These are phyloP conservation scores for Melanotaenia nigrans DNA, from an alignment of 2,797 vertebrate genomes.

Conservation along the genomic window DNA sequence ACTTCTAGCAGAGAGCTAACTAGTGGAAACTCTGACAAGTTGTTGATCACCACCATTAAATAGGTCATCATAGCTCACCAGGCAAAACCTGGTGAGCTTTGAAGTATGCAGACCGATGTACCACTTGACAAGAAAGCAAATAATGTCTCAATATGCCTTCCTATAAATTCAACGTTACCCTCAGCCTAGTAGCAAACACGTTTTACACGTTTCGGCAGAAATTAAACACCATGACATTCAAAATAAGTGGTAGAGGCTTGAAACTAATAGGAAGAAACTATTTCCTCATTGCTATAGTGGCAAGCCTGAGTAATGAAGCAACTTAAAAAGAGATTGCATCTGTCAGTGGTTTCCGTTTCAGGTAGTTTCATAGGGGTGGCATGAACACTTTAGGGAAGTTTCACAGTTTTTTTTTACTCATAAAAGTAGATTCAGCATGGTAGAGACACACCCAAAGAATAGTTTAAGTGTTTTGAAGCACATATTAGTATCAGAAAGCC, in stretches of 20 bases:
- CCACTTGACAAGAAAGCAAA: background rate
- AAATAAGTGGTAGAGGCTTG: background rate
- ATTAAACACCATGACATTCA: conserved; percentile 17
- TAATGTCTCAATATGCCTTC: background rate
- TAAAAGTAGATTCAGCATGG: background rate
- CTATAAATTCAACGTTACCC: background rate
- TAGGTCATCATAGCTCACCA: too few species aligned
- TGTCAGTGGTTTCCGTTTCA: conserved; percentile 48
- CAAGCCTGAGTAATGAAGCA: background rate
- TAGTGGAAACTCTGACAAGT: background rate
- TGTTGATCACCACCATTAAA: background rate
- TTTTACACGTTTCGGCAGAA: background rate
- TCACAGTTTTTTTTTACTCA: background rate
- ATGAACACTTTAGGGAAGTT: conserved; percentile 20
- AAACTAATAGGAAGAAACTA: conserved; percentile 12
- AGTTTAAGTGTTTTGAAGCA: conserved; percentile 4
- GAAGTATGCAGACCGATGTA: background rate
- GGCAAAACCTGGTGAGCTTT: background rate
- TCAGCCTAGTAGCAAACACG: background rate
- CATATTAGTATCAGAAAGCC: background rate
- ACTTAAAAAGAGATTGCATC: conserved; percentile 21
- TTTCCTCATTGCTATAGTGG: conserved; percentile 31
- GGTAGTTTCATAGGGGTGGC: conserved; percentile 27
- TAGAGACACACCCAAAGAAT: background rate
- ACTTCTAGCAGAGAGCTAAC: background rate